A percentile compares a stretch with the other conserved stretches of the same genome.
phyloP scores from a whole-genome alignment of 1,140 invertebrate genomes.

The Caenorhabditis remanei region DNA sequence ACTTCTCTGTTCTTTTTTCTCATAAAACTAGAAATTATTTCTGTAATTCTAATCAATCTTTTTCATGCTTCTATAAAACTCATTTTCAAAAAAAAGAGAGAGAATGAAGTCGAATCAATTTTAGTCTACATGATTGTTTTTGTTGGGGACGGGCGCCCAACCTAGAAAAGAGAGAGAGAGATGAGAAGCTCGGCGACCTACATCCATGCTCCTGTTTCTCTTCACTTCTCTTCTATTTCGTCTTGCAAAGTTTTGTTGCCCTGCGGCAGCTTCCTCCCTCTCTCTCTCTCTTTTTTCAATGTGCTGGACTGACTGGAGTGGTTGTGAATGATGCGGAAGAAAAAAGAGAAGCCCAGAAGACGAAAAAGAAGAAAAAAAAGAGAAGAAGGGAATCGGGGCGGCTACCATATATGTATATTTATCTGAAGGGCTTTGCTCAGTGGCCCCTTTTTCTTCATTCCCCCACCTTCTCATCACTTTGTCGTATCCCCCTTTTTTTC shows the following conservation, averaged over 20 bases:
- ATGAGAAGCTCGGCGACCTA: slow-evolving; percentile 13
- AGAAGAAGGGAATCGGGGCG: neutral
- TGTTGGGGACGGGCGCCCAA: neutral
- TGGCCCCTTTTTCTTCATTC: neutral
- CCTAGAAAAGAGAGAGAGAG: neutral
- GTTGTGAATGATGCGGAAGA: slow-evolving; percentile 52
- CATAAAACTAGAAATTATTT: too few relatives aligned
- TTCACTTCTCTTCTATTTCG: slow-evolving; percentile 4
- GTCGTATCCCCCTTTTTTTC: slow-evolving; percentile 3
- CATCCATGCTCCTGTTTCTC: neutral
- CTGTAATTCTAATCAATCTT: too few relatives aligned
- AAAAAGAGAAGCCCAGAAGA: slow-evolving; percentile 23
- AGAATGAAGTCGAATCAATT: neutral
- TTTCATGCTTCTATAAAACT: too few relatives aligned
- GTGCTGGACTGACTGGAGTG: slow-evolving; percentile 38
- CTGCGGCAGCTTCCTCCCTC: slow-evolving; percentile 25
- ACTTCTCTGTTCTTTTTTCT: too few relatives aligned
- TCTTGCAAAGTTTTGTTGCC: slow-evolving; percentile 47
- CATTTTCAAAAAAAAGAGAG: too few relatives aligned
- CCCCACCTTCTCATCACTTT: slow-evolving; percentile 19
- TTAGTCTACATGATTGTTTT: neutral
- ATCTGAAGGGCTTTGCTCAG: slow-evolving; percentile 8
- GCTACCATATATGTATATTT: slow-evolving; percentile 32
- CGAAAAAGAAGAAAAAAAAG: slow-evolving; percentile 1
- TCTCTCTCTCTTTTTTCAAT: neutral